Evolutionary conservation across 2,888 invertebrate genomes (phyloP), one percentile per base, ranked within the genome.

Genomic region (Allolobophora icterica): DNA sequence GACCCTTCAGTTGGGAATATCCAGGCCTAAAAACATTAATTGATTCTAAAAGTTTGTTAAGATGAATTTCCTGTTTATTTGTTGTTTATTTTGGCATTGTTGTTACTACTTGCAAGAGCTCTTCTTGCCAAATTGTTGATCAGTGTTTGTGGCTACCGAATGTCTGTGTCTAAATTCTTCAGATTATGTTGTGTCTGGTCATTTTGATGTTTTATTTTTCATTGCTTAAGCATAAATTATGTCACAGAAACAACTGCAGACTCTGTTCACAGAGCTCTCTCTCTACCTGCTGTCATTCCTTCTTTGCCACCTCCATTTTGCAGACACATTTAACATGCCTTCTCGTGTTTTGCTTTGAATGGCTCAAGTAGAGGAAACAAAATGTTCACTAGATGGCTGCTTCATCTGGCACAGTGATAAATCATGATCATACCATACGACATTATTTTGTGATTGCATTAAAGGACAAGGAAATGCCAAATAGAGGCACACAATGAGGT

Each of bases 81-180:
- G 30, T 71, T 71, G 71, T 71, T 71, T 71, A 71, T 30, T 30
- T 71, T 71, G 71, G 71, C 71, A 71, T 71, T 71, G 71, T 71
- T 71, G 71, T 71, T 71, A 71, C 71, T 71, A n/a, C 17, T 71
- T n/a, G 71, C 71, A 71, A n/a, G 71, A 71, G 71, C 71, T 71
- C 71, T 30, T 71, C 71, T 71, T 71, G 71, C 71, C 71, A 71
- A 71, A 71, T 52, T 71, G 71, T 71, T 71, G 30, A 71, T 71
- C n/a, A 71, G 71, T 71, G 71, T 71, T 30, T 71, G 71, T 71
- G 71, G 71, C 71, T n/a, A 71, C 71, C 13, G 71, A 71, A 71
- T 71, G 30, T n/a, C 13, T 71, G n/a, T n/a, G 71, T 71, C n/a
- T n/a, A 0, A n/a, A 71, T 11, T 71, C 71, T 71, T 71, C 71